Conservation (phyloP, 2,797 vertebrate genomes). For the Scolopax bukidnonensis region DNA sequence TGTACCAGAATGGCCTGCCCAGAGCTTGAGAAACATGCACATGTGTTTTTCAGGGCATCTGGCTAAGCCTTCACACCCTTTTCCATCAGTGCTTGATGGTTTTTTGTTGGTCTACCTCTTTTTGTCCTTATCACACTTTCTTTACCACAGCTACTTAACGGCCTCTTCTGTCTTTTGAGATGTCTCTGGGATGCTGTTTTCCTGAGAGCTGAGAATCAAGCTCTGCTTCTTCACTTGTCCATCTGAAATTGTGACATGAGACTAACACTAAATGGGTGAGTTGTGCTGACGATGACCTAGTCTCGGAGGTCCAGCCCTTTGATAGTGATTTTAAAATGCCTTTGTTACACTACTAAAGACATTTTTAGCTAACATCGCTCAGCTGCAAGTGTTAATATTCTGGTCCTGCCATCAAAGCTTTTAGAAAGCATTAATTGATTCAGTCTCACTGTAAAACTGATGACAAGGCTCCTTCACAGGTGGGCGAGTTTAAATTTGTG, state of each 20-base stretch:
- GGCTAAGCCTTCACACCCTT: not conserved
- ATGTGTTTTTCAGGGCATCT: not conserved
- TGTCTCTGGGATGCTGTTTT: not conserved
- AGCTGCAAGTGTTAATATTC: constrained; percentile 39
- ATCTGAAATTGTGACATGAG: not conserved
- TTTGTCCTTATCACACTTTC: not conserved
- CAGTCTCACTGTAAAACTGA: constrained; percentile 33
- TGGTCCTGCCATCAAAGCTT: constrained; percentile 14
- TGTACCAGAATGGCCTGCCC: not conserved
- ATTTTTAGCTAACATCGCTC: constrained; percentile 30
- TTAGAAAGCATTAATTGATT: constrained; percentile 58
- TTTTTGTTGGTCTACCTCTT: constrained; percentile 12
- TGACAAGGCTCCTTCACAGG: constrained; percentile 52
- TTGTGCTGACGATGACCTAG: not conserved
- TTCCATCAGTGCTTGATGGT: not conserved
- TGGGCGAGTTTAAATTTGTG: constrained; percentile 47
- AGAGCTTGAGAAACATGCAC: not conserved
- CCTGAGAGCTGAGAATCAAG: not conserved
- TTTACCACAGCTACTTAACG: not conserved
- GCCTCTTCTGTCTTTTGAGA: not conserved
- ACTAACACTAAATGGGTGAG: not conserved
- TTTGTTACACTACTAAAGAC: constrained; percentile 9
- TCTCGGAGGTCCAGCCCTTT: not conserved
- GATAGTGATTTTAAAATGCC: not conserved
- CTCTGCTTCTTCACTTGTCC: not conserved